Conservation (phyloP, 2,113 vertebrate species). For the Tachysurus fulvidraco region DNA sequence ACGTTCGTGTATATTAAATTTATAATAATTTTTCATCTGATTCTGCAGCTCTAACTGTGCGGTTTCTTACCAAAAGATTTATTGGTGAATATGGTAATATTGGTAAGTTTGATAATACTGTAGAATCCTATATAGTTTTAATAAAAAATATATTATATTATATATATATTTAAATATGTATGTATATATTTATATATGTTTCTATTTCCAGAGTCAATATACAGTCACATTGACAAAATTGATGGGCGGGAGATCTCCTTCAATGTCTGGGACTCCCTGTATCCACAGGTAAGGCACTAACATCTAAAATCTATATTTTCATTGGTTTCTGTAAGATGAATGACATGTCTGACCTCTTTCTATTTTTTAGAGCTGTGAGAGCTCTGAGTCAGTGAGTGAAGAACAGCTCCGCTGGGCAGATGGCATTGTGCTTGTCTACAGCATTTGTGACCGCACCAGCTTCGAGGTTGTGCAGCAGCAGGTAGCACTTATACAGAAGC, state of each 20-base stretch:
- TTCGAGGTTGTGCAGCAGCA: slow-evolving; percentile 65
- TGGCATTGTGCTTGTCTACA: slow-evolving; percentile 69
- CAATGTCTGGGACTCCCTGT: slow-evolving; percentile 80
- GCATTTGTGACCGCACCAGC: slow-evolving; percentile 70
- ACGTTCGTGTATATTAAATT: neutral
- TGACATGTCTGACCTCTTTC: neutral
- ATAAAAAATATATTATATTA: no score
- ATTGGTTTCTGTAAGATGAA: neutral
- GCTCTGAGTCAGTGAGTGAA: slow-evolving; percentile 57
- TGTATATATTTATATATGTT: neutral
- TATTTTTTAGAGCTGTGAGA: slow-evolving; percentile 51
- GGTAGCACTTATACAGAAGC: slow-evolving; percentile 61
- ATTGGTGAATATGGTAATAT: slow-evolving; percentile 82
- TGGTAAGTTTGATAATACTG: slow-evolving; percentile 63
- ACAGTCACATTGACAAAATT: slow-evolving; percentile 75
- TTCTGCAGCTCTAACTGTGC: slow-evolving; percentile 76
- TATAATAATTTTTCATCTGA: neutral
- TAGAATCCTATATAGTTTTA: neutral
- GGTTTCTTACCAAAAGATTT: slow-evolving; percentile 80
- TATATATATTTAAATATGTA: neutral
- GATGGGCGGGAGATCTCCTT: slow-evolving; percentile 78
- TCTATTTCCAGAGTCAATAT: slow-evolving; percentile 74
- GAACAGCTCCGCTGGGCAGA: slow-evolving; percentile 69
- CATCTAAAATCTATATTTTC: neutral
- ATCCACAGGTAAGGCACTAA: slow-evolving; percentile 70